A percentile compares a stretch with the other conserved stretches of the same genome.
These are phyloP conservation scores for Pseudochirops cupreus DNA, from an alignment of 2,797 vertebrate genomes.

Conservation along the genomic window DNA sequence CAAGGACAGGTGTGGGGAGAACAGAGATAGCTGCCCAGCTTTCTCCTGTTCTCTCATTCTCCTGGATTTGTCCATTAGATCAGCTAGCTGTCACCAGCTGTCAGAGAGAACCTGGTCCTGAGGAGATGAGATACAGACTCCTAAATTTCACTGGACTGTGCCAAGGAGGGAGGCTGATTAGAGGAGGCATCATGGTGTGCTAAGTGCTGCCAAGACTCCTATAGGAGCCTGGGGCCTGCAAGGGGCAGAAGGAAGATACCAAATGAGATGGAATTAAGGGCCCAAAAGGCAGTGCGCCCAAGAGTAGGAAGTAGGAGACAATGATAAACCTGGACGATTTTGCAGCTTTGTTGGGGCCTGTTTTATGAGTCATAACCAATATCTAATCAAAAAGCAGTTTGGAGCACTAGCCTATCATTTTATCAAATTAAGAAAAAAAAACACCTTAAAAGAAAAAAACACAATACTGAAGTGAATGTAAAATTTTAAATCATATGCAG, in stretches of 20 bases:
- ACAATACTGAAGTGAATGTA: neutral
- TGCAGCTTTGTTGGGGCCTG: neutral
- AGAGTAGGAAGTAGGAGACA: neutral
- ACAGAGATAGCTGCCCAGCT: neutral
- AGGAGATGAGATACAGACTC: neutral
- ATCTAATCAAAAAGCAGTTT: constrained; percentile 4
- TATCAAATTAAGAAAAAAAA: constrained; percentile 24
- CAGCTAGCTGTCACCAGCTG: neutral
- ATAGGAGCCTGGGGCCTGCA: neutral
- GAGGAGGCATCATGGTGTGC: neutral
- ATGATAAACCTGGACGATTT: neutral
- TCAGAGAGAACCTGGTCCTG: neutral
- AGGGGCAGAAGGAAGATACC: neutral
- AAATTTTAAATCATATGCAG: neutral
- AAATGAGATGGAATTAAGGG: neutral
- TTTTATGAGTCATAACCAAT: neutral
- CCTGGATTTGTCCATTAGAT: neutral
- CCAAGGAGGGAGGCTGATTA: neutral
- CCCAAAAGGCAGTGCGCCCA: neutral
- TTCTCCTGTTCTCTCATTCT: neutral
- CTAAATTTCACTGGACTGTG: neutral
- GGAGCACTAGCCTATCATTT: neutral
- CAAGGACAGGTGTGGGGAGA: neutral
- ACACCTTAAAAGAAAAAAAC: constrained; percentile 11
- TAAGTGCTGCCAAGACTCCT: neutral